phyloP scores from a whole-genome alignment of 2,797 vertebrate genomes.

The Phoebastria nigripes region DNA sequence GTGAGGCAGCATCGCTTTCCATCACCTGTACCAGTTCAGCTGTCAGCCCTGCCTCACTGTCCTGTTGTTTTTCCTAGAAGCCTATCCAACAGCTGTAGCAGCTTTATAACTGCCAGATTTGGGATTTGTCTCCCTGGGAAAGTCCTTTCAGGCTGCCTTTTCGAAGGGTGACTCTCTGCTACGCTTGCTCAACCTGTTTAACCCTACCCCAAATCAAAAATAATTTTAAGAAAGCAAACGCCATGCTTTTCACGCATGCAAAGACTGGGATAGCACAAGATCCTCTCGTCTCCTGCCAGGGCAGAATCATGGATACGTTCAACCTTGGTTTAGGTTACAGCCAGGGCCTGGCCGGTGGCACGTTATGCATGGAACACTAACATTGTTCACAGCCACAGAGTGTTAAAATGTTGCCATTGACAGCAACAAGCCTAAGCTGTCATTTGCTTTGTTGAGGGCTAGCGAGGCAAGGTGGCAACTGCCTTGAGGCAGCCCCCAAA shows the following conservation, averaged over 20 bases:
- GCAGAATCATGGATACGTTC: neutral
- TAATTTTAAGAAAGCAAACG: neutral
- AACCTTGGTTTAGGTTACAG: neutral
- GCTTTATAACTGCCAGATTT: slow-evolving; percentile 8
- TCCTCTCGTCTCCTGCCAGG: neutral
- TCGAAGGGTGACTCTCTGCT: neutral
- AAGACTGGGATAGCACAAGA: neutral
- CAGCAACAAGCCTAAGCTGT: neutral
- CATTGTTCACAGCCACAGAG: neutral
- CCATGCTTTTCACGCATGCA: neutral
- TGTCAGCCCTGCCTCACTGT: neutral
- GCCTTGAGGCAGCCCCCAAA: neutral
- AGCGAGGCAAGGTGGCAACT: neutral
- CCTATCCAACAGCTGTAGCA: neutral
- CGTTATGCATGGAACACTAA: neutral
- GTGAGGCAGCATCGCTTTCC: neutral
- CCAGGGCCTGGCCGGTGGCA: neutral
- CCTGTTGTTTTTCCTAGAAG: slow-evolving; percentile 57
- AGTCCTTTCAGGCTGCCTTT: slow-evolving; percentile 16
- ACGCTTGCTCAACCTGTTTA: neutral
- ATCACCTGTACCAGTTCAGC: slow-evolving; percentile 28
- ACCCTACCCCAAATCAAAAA: neutral
- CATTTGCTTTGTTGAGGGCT: neutral
- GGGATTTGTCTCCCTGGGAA: neutral
- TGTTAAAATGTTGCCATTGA: neutral